These are phyloP conservation scores for Pagetopsis macropterus DNA, from an alignment of 2,797 vertebrate genomes.

Conservation along the genomic window DNA sequence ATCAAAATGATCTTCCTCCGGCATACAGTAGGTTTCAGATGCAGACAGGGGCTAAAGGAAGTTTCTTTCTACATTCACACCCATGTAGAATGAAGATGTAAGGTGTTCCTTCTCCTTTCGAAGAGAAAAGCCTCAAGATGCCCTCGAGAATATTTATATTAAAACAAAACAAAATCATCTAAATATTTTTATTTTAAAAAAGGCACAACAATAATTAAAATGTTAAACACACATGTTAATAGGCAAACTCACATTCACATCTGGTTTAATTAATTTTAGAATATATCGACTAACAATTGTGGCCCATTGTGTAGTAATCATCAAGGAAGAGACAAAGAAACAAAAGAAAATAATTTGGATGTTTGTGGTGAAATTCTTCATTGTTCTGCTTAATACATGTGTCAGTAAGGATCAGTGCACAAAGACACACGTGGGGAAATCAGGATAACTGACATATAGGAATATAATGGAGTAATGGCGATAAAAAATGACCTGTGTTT, in stretches of 20 bases:
- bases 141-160: neutral
- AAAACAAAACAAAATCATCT: neutral
- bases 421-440: conserved; percentile 11
- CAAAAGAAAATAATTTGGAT: conserved; percentile 16
- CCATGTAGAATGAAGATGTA: conserved; percentile 25
- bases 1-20: conserved; percentile 51
- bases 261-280: conserved; percentile 21
- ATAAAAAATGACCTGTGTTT: conserved; percentile 8
- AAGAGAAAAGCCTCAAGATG: neutral
- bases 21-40: conserved; percentile 34
- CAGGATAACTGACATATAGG: neutral
- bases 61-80: conserved; percentile 9
- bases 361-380: conserved; percentile 36
- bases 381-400: conserved; percentile 31
- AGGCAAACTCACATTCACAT: conserved; percentile 21
- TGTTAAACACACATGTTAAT: neutral
- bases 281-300: conserved; percentile 26
- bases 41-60: conserved; percentile 19
- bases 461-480: neutral
- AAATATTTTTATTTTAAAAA: neutral
- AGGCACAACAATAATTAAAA: neutral
- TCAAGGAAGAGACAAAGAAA: conserved; percentile 23
- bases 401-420: conserved; percentile 17
- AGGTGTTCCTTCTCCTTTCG: neutral
- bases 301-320: conserved; percentile 26